Evolutionary conservation across 2,888 invertebrate genomes (phyloP).

Genomic region (Caradrina kadenii): DNA sequence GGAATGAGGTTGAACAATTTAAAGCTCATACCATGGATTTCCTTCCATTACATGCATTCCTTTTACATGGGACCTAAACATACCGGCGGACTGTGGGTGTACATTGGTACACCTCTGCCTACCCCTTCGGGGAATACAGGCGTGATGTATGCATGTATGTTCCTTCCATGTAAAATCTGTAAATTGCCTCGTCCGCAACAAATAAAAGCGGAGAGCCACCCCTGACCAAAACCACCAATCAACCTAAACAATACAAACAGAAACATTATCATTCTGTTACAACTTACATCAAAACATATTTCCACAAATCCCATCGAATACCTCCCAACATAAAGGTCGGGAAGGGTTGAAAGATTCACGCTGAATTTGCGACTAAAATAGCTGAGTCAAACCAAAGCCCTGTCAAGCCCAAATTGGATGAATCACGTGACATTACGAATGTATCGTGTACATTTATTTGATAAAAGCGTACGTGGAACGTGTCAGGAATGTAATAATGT

Average conservation of each 20-base stretch:
- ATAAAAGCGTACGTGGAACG: conserved; percentile 82
- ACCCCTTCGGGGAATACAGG: too few species aligned
- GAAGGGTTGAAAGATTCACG: conserved; percentile 65
- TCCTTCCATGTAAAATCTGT: too few species aligned
- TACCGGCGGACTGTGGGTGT: too few species aligned
- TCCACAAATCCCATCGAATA: conserved; percentile 54
- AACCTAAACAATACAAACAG: conserved; percentile 27
- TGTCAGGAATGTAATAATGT: conserved; percentile 87
- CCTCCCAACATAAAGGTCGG: conserved; percentile 53
- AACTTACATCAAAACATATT: conserved; percentile 57
- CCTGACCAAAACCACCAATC: conserved; percentile 22
- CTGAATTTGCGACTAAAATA: conserved; percentile 71
- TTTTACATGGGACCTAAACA: too few species aligned
- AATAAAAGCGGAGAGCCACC: neutral
- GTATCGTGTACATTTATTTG: conserved; percentile 83
- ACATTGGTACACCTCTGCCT: too few species aligned
- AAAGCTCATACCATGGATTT: too few species aligned
- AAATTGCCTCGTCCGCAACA: neutral
- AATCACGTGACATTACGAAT: conserved; percentile 81
- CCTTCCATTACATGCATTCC: too few species aligned
- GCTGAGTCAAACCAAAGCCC: conserved; percentile 76
- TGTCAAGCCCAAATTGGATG: conserved; percentile 83
- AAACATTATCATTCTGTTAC: conserved; percentile 36
- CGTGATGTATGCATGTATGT: too few species aligned
- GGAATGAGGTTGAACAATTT: too few species aligned